Evolutionary conservation across 1,140 invertebrate genomes (phyloP), one percentile per base, ranked within the genome.

Genomic region (Psix sp.): DNA sequence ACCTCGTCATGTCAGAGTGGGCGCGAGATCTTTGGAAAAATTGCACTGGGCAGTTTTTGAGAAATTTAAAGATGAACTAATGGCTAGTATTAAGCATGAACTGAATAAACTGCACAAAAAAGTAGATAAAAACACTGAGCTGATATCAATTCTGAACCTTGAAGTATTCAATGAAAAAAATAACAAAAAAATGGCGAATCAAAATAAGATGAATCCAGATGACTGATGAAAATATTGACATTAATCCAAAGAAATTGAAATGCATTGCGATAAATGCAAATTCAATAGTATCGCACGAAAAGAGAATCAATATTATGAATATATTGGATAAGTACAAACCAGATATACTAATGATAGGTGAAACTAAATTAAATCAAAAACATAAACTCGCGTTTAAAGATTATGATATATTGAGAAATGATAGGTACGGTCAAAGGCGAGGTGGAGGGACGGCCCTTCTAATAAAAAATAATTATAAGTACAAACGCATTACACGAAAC

Each of bases 381-480:
- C 57, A 77, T 15, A 54, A 51, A 24, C 1, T 72, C 2, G 3
- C 15, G 0, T 66, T 77, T 20, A 26, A 52, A 26, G 24, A 75
- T 0, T 79, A 74, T 24, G 31, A 33, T 1, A 10, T 73, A 2
- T 29, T 79, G 0, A 65, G 72, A 52, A 74, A 49, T 5, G 77
- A 77, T n/a, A 66, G 72, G 39, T 29, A 31, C 0, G 45, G 29
- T 13, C 63, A 18, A 0, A 24, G 15, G 14, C 42, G 11, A 15
- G 72, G 56, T 0, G 72, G 72, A 1, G 76, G 75, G 0, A 76
- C 65, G 0, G 77, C 68, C 1, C 38, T 79, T 0, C 9, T 79
- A 10, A 59, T 76, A 1, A 74, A 49, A 48, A 67, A 54, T 10
- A 29, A 46, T 9, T 17, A 26, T 18, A 59, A 39, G 29, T 39